These are phyloP conservation scores for Baccha elongata DNA, from an alignment of 2,888 invertebrate genomes.

Conservation along the genomic window DNA sequence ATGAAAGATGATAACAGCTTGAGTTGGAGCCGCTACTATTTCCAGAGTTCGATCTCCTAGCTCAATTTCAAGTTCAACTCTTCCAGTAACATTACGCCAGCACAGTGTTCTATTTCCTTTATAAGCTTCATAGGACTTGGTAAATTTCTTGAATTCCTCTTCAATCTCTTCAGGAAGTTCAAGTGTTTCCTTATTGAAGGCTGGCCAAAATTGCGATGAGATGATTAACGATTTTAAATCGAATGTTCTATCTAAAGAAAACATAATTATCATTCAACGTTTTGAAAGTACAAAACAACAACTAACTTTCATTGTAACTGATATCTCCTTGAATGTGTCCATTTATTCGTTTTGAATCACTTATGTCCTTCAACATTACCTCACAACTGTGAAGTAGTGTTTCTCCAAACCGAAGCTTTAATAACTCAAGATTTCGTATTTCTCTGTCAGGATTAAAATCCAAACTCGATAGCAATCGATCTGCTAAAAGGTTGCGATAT, in stretches of 20 bases:
- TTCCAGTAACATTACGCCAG: constrained; percentile 97
- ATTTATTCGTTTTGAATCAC: constrained; percentile 97
- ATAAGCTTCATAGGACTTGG: constrained; percentile 94
- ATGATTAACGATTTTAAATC: constrained; percentile 93
- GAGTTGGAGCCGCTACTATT: constrained; percentile 94
- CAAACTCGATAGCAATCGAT: constrained; percentile 90
- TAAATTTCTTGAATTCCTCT: constrained; percentile 92
- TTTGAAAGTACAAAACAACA: not conserved
- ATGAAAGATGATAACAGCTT: constrained; percentile 96
- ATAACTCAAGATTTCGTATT: constrained; percentile 94
- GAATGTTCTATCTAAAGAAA: constrained; percentile 83
- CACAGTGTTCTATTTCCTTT: constrained; percentile 95
- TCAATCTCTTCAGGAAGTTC: constrained; percentile 92
- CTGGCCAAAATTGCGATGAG: constrained; percentile 99
- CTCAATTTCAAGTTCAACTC: constrained; percentile 95
- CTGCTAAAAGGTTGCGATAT: constrained; percentile 96
- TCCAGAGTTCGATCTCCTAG: constrained; percentile 90
- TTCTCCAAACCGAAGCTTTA: constrained; percentile 97
- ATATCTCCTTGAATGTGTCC: constrained; percentile 90
- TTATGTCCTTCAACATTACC: constrained; percentile 98
- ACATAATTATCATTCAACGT: not conserved
- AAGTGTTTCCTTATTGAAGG: constrained; percentile 96
- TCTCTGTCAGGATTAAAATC: constrained; percentile 95
- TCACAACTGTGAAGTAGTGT: constrained; percentile 98
- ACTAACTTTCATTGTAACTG: constrained; percentile 79